phyloP scores from a whole-genome alignment of 1,140 invertebrate genomes.

The Zaprionus africanus region DNA sequence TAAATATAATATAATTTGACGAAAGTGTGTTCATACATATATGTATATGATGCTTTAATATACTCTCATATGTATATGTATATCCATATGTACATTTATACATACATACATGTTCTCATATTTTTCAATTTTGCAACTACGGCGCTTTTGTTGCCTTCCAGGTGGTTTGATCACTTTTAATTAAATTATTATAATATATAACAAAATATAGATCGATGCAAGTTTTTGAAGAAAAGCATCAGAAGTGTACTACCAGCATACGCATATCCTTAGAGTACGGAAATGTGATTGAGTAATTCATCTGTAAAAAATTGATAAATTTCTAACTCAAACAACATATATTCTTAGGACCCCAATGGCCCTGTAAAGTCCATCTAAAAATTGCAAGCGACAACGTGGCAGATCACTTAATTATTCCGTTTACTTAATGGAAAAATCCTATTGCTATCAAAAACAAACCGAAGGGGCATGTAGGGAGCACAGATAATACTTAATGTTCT shows the following conservation, averaged over 20 bases:
- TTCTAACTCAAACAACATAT: background rate
- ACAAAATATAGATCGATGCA: too few species aligned
- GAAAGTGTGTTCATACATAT: background rate
- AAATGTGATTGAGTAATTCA: background rate
- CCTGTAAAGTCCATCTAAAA: background rate
- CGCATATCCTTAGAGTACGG: background rate
- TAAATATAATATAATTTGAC: conserved; percentile 13
- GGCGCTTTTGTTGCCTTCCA: conserved; percentile 14
- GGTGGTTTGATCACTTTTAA: background rate
- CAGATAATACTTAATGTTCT: background rate
- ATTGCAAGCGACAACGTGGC: conserved; percentile 21
- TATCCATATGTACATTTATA: background rate
- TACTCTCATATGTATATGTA: too few species aligned
- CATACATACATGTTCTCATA: background rate
- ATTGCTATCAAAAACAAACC: background rate
- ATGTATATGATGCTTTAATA: background rate
- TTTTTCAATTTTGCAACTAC: conserved; percentile 17
- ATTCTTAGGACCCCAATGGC: background rate
- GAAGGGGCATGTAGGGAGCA: background rate
- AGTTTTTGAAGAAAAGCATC: background rate
- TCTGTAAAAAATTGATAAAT: background rate
- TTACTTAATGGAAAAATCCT: background rate
- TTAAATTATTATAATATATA: background rate
- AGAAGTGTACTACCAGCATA: background rate
- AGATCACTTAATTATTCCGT: background rate